Evolutionary conservation across 2,797 vertebrate genomes (phyloP).

Genomic region (Microctenopoma lineatum): DNA sequence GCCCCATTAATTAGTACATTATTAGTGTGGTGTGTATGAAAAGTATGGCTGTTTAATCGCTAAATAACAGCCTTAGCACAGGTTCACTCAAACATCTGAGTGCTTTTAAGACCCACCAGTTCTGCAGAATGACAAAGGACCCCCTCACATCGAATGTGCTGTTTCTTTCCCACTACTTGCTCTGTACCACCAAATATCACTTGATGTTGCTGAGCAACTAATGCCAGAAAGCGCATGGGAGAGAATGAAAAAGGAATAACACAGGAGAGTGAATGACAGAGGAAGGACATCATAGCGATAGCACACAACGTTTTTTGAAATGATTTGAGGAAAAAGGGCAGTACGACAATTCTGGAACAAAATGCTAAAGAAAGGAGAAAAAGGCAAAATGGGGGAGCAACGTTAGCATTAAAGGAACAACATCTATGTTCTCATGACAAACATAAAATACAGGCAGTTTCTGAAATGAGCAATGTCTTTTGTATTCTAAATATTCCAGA

Average conservation of each 20-base stretch:
- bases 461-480: too few species aligned
- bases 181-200: constrained; percentile 41
- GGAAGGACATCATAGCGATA: constrained; percentile 25
- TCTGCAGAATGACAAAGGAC: constrained; percentile 40
- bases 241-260: constrained; percentile 45
- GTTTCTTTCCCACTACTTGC: constrained; percentile 37
- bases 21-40: background rate
- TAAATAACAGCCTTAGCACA: constrained; percentile 1
- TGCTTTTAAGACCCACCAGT: constrained; percentile 25
- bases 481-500: too few species aligned
- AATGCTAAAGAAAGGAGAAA: constrained; percentile 11
- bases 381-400: background rate
- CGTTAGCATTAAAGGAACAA: background rate
- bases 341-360: constrained; percentile 20
- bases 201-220: constrained; percentile 75
- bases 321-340: constrained; percentile 25
- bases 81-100: constrained; percentile 15
- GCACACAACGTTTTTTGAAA: constrained; percentile 28
- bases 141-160: constrained; percentile 30
- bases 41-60: constrained; percentile 3
- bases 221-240: constrained; percentile 51
- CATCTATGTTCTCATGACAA: background rate
- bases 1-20: background rate
- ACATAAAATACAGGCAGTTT: too few species aligned
- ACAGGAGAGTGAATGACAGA: constrained; percentile 29